These are phyloP conservation scores for Brachyptera risi DNA, from an alignment of 2,888 invertebrate genomes.

Conservation along the genomic window DNA sequence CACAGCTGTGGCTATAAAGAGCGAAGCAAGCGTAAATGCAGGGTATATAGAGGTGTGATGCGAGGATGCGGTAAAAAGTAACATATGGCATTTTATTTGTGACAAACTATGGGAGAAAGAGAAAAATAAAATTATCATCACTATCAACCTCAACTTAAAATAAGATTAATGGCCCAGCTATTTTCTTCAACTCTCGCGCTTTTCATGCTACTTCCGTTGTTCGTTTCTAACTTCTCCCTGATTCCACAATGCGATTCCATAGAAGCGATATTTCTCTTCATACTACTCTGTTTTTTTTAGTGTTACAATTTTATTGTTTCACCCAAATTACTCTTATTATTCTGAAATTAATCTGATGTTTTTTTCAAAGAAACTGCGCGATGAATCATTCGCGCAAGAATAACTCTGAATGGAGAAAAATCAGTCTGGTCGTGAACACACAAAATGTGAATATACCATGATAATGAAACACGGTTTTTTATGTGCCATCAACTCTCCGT, in stretches of 20 bases:
- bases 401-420: neutral
- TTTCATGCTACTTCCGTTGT: slow-evolving; percentile 7
- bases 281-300: neutral
- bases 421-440: neutral
- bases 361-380: neutral
- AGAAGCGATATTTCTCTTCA: neutral
- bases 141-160: slow-evolving; percentile 13
- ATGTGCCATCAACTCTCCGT: neutral
- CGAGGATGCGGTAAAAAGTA: too few relatives aligned
- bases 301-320: neutral
- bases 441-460: neutral
- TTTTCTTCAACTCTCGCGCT: slow-evolving; percentile 2
- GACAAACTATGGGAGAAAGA: slow-evolving; percentile 7
- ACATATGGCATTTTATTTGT: slow-evolving; percentile 10
- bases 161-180: slow-evolving; percentile 12
- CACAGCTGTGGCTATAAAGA: too few relatives aligned
- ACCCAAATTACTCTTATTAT: neutral
- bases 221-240: slow-evolving; percentile 10
- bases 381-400: neutral
- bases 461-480: neutral
- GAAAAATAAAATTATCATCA: slow-evolving; percentile 3
- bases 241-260: neutral
- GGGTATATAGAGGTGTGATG: too few relatives aligned
- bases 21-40: too few relatives aligned
- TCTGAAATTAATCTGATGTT: neutral